Base-by-base conservation (phyloP, 2,113 vertebrate species). In the Brachypodius melanocephalos region DNA sequence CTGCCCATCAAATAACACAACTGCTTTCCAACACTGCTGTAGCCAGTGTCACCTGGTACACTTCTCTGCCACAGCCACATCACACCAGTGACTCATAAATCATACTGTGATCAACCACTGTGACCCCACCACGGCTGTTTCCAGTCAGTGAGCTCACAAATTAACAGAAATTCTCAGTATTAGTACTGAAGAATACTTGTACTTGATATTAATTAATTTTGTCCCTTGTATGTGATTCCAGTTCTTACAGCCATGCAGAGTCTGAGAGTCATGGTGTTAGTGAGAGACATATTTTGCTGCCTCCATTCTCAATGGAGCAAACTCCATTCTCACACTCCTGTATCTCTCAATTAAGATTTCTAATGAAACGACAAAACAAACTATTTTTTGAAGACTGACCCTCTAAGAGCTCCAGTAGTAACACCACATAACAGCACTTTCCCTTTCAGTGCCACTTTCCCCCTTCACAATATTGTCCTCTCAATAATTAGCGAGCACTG, bases 111-210 rank as follows among this genome's bases (percentile, higher is more conserved):
- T 65, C 67, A 79, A 38, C 14, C 45, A 22, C 75, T 57, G 40
- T 52, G 83, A 73, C 51, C 28, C 29, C 42, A 80, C 61, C 67
- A 83, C 72, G 76, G 59, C 42, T 80, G 34, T 32, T 93, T 85
- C 83, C 83, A 77, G 62, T 36, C 78, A 90, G n/a, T 26, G 14
- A 86, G 26, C 22, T 83, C 80, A 80, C 72, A 77, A 86, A 61
- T 61, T 59, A 73, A 69, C 59, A 89, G 63, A 54, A 94, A 86
- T 34, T 89, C 72, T 83, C 62, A 45, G 43, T 51, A 58, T 67
- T 59, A 85, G 49, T 65, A 19, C 22, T 0, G 0, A 72, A 48
- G 42, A 79, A 58, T 34, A 12, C 36, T 42, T 51, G 16, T 58
- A 63, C 19, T 51, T 78, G 32, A 78, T 28, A 45, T 7, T 26